Conservation (phyloP, 2,113 vertebrate species). For the Ophiodon elongatus region DNA sequence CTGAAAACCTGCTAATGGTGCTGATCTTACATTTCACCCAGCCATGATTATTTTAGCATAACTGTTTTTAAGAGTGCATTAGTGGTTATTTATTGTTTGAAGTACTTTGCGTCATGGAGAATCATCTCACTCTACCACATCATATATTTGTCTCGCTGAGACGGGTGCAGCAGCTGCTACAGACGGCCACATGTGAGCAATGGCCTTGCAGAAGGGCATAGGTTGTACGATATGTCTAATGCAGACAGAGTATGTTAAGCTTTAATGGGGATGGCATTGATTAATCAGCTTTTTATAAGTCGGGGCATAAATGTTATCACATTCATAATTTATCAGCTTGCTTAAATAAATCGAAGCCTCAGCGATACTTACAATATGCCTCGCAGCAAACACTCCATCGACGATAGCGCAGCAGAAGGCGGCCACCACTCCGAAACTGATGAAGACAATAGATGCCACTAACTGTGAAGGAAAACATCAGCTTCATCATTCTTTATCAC, state of each 20-base stretch:
- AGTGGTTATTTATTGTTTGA: conserved; percentile 53
- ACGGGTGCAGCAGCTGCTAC: conserved; percentile 29
- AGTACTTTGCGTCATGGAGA: conserved; percentile 37
- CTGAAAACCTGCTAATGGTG: conserved; percentile 42
- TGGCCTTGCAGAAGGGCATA: conserved; percentile 6
- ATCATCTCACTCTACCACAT: conserved; percentile 22
- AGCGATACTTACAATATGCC: conserved; percentile 94
- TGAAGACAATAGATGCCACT: conserved; percentile 98
- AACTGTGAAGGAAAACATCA: conserved; percentile 83
- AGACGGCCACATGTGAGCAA: neutral
- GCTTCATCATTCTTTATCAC: conserved; percentile 27
- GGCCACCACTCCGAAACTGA: conserved; percentile 98
- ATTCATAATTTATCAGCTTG: conserved; percentile 30
- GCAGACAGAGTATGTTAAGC: conserved; percentile 8
- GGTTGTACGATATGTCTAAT: conserved; percentile 4
- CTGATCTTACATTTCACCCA: conserved; percentile 35
- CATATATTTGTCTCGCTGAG: conserved; percentile 27
- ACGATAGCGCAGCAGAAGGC: conserved; percentile 99
- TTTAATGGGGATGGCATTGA: conserved; percentile 32
- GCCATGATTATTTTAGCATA: conserved; percentile 25
- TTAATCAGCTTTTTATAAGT: conserved; percentile 20
- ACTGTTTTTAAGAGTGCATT: conserved; percentile 66
- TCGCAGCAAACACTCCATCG: conserved; percentile 96
- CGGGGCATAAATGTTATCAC: neutral
- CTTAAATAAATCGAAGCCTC: conserved; percentile 17